phyloP scores from a whole-genome alignment of 1,140 invertebrate genomes.

The Druon quercuslanigerum region DNA sequence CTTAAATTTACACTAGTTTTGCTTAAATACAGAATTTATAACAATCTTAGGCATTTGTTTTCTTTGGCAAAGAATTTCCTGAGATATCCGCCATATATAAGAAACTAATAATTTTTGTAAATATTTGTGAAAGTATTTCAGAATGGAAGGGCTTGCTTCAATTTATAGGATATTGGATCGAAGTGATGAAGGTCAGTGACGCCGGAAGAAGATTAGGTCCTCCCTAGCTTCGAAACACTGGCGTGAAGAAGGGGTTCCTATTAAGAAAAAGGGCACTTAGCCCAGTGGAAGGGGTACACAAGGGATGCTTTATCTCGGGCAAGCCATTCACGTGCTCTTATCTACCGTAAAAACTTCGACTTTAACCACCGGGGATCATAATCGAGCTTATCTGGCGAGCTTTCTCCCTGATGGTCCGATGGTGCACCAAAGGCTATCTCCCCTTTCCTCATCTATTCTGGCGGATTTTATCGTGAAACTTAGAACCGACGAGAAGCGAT shows the following conservation, averaged over 20 bases:
- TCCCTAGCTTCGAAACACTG: neutral
- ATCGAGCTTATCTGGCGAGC: conserved; percentile 67
- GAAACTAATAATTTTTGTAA: too few relatives aligned
- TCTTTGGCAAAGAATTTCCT: too few relatives aligned
- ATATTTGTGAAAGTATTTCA: too few relatives aligned
- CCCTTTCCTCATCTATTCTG: conserved; percentile 63
- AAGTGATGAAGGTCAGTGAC: neutral
- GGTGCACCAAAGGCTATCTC: conserved; percentile 62
- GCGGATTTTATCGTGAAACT: conserved; percentile 67
- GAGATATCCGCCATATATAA: too few relatives aligned
- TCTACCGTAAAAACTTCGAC: conserved; percentile 71
- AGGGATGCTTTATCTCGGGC: conserved; percentile 40
- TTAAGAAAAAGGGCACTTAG: conserved; percentile 39
- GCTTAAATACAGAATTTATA: too few relatives aligned
- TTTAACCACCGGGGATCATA: conserved; percentile 72
- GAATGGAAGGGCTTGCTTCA: neutral
- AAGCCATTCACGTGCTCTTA: conserved; percentile 58
- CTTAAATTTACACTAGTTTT: too few relatives aligned
- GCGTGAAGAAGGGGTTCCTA: conserved; percentile 26
- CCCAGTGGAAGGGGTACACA: conserved; percentile 11
- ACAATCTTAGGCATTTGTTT: too few relatives aligned
- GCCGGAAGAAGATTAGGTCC: neutral
- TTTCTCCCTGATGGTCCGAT: conserved; percentile 36
- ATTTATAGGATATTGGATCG: neutral
- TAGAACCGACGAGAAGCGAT: conserved; percentile 58